Conservation (phyloP, 2,888 invertebrate genomes). For the Molorchus minor region DNA sequence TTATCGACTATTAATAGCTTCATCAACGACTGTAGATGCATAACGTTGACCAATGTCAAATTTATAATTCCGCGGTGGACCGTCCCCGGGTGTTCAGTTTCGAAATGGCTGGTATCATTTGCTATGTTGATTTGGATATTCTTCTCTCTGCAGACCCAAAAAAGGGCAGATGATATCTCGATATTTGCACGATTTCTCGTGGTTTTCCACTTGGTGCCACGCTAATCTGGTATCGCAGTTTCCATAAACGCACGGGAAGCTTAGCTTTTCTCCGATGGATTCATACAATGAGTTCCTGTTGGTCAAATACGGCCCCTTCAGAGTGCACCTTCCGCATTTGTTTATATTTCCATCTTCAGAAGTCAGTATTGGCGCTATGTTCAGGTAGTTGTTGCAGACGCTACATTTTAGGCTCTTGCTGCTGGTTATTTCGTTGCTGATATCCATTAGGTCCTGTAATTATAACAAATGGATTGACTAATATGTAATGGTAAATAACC, state of each 20-base stretch:
- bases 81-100: constrained; percentile 36
- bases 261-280: constrained; percentile 37
- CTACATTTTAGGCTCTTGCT: constrained; percentile 35
- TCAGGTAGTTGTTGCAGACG: constrained; percentile 39
- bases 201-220: constrained; percentile 35
- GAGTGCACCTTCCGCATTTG: constrained; percentile 38
- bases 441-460: constrained; percentile 9
- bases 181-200: constrained; percentile 35
- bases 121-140: constrained; percentile 27
- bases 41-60: constrained; percentile 29
- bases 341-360: constrained; percentile 38
- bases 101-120: constrained; percentile 35
- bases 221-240: constrained; percentile 30
- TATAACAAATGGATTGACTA: no score
- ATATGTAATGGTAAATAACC: no score
- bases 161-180: constrained; percentile 35
- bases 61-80: constrained; percentile 24
- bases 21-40: constrained; percentile 37
- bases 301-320: constrained; percentile 27
- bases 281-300: constrained; percentile 39
- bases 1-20: constrained; percentile 31
- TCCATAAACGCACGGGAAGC: constrained; percentile 35
- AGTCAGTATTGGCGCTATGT: constrained; percentile 37
- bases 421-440: constrained; percentile 23
- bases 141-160: constrained; percentile 40